Conservation (phyloP, 1,140 invertebrate species). For the Panagrolaimus sp. region DNA sequence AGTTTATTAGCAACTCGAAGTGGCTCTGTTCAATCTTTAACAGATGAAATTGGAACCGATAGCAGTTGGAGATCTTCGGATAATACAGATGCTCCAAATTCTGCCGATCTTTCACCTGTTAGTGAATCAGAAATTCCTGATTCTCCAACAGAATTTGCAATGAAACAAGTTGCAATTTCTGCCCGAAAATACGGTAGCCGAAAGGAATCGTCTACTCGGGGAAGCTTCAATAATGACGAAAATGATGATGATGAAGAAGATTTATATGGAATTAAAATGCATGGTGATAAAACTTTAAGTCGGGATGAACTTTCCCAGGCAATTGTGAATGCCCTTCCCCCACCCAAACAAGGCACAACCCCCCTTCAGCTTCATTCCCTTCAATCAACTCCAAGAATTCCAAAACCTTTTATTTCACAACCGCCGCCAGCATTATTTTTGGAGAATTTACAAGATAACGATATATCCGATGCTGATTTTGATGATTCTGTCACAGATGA, state of each 20-base stretch:
- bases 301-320: slow-evolving; percentile 2
- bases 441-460: too few relatives aligned
- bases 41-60: slow-evolving; percentile 18
- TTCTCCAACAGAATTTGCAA: slow-evolving; percentile 20
- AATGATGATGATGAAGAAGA: neutral
- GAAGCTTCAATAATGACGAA: neutral
- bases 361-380: neutral
- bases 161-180: slow-evolving; percentile 10
- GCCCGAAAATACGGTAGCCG: too few relatives aligned
- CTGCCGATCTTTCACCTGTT: slow-evolving; percentile 11
- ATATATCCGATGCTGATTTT: too few relatives aligned
- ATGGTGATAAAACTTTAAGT: neutral
- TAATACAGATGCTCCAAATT: slow-evolving; percentile 23
- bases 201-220: neutral
- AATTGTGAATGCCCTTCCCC: neutral
- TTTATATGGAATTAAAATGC: neutral
- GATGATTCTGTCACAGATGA: too few relatives aligned
- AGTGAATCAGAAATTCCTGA: slow-evolving; percentile 7
- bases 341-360: neutral
- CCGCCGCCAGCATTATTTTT: too few relatives aligned
- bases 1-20: slow-evolving; percentile 14
- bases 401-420: neutral
- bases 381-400: neutral
- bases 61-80: slow-evolving; percentile 19
- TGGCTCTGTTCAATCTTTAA: slow-evolving; percentile 21